Evolutionary conservation across 2,797 vertebrate species (phyloP).

Genomic region (Gephyroberyx darwinii): DNA sequence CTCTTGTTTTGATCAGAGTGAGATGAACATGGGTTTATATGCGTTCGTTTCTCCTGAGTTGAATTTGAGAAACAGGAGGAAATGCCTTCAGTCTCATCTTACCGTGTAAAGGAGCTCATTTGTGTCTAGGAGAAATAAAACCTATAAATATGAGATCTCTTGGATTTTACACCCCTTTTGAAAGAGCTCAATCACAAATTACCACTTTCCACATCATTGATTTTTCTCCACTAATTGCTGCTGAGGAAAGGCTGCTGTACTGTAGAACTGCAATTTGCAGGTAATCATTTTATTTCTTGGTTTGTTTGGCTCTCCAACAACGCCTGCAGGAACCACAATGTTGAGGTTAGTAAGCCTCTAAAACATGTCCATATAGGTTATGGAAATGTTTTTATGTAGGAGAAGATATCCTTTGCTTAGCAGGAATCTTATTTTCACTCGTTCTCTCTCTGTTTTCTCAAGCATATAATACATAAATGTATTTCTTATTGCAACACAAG

Average conservation of each 20-base stretch:
- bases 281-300: constrained; percentile 21
- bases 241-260: background rate
- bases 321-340: constrained; percentile 12
- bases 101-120: too few species aligned
- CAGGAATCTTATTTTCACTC: background rate
- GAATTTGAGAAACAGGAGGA: too few species aligned
- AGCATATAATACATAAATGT: background rate
- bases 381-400: background rate
- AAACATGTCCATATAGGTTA: background rate
- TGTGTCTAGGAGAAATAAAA: too few species aligned
- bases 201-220: constrained; percentile 29
- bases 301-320: constrained; percentile 19
- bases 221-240: constrained; percentile 18
- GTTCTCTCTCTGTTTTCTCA: background rate
- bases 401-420: background rate
- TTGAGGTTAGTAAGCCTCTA: background rate
- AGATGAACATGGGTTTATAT: too few species aligned
- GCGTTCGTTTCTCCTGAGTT: too few species aligned
- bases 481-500: background rate
- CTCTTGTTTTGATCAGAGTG: too few species aligned
- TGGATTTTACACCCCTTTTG: background rate
- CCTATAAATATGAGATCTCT: too few species aligned
- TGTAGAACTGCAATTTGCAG: constrained; percentile 15
- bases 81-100: too few species aligned
- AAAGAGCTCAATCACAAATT: constrained; percentile 18